phyloP scores from a whole-genome alignment of 1,140 invertebrate genomes.

The Plodia interpunctella region DNA sequence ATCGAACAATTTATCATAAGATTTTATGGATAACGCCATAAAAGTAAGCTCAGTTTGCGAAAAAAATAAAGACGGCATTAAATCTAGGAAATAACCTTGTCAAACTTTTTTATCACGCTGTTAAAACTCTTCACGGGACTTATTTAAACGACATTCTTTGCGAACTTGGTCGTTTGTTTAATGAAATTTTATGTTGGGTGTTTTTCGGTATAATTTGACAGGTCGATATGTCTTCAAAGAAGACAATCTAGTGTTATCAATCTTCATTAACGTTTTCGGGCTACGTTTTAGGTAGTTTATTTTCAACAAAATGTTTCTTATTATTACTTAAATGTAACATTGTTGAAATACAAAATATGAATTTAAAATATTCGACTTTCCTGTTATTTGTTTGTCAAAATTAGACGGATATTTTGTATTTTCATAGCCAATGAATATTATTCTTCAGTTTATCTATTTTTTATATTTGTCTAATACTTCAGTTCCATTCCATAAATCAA shows the following conservation, averaged over 20 bases:
- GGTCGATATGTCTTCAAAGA: constrained; percentile 9
- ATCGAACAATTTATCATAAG: not conserved
- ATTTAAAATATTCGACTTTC: too few species aligned
- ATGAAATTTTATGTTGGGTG: constrained; percentile 28
- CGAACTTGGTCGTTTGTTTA: constrained; percentile 28
- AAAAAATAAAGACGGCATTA: constrained; percentile 18
- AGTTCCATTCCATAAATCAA: too few species aligned
- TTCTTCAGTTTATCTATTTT: too few species aligned
- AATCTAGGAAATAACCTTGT: constrained; percentile 13
- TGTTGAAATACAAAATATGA: too few species aligned
- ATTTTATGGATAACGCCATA: constrained; percentile 12
- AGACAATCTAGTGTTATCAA: constrained; percentile 5
- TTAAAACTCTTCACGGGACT: constrained; percentile 28
- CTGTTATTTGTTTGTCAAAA: too few species aligned
- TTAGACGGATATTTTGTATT: too few species aligned
- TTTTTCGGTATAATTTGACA: constrained; percentile 22
- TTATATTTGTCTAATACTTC: too few species aligned
- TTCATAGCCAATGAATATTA: too few species aligned
- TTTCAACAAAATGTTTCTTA: too few species aligned
- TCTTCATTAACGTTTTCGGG: not conserved
- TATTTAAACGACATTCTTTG: constrained; percentile 25
- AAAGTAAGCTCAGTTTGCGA: constrained; percentile 11
- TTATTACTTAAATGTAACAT: too few species aligned
- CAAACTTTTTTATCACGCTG: constrained; percentile 30
- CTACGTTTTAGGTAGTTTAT: not conserved